These are phyloP conservation scores for Chouioia cunea DNA, from an alignment of 2,888 invertebrate species.

Conservation along the genomic window DNA sequence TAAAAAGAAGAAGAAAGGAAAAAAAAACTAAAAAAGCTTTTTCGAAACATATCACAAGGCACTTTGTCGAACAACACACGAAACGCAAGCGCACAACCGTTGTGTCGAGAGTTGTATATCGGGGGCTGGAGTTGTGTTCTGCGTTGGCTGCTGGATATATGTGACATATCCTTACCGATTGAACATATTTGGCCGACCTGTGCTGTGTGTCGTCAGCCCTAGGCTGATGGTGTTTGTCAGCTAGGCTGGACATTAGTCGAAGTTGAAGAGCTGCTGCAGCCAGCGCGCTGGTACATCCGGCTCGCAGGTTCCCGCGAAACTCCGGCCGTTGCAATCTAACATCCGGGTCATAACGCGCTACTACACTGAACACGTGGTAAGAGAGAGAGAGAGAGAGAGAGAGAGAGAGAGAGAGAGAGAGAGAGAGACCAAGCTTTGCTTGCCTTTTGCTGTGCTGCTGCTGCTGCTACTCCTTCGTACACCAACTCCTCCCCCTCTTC, in stretches of 20 bases:
- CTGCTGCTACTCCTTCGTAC: slow-evolving; percentile 58
- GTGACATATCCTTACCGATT: slow-evolving; percentile 68
- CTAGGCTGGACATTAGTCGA: slow-evolving; percentile 63
- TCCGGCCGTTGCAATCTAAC: slow-evolving; percentile 65
- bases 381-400: too few species aligned
- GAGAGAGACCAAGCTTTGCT: too few species aligned
- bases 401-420: too few species aligned
- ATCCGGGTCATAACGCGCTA: slow-evolving; percentile 70
- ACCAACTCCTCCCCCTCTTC: slow-evolving; percentile 50
- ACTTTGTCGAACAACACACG: too few species aligned
- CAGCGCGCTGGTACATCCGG: slow-evolving; percentile 60
- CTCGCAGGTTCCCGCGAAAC: slow-evolving; percentile 68
- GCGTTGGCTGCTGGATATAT: too few species aligned
- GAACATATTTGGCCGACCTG: slow-evolving; percentile 67
- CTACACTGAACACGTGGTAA: slow-evolving; percentile 68
- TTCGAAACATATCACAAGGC: too few species aligned
- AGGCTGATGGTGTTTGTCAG: slow-evolving; percentile 12
- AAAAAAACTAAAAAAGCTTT: too few species aligned
- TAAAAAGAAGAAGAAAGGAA: too few species aligned
- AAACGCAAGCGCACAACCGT: too few species aligned
- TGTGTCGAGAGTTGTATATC: too few species aligned
- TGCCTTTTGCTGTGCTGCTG: too few species aligned
- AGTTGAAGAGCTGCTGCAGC: slow-evolving; percentile 52
- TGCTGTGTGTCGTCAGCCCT: slow-evolving; percentile 6
- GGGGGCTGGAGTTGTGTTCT: too few species aligned